Evolutionary conservation across 1,140 invertebrate genomes (phyloP).

Genomic region (Leptestheria dahalacensis): DNA sequence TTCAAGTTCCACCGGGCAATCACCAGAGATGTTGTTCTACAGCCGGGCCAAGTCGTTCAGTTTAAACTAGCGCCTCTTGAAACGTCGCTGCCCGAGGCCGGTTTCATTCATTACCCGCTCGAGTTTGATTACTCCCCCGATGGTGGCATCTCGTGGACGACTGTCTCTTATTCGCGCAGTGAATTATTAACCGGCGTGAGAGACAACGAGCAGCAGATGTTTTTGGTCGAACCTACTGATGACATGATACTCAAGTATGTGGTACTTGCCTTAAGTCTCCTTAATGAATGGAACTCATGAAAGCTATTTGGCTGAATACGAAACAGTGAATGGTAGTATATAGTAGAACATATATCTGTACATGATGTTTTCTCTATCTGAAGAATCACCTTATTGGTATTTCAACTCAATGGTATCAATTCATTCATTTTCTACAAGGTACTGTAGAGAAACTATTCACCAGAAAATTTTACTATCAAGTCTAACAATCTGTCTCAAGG

Average conservation of each 20-base stretch:
- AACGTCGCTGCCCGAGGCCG: neutral
- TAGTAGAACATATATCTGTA: too few species aligned
- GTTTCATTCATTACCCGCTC: conserved; percentile 11
- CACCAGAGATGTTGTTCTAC: neutral
- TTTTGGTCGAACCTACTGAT: neutral
- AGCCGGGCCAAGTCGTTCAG: neutral
- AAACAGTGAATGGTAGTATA: too few species aligned
- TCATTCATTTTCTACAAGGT: too few species aligned
- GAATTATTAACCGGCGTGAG: neutral
- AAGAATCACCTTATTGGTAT: too few species aligned
- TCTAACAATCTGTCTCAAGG: neutral
- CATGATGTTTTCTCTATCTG: too few species aligned
- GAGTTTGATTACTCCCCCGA: conserved; percentile 28
- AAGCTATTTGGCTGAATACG: too few species aligned
- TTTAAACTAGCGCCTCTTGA: neutral
- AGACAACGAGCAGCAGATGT: neutral
- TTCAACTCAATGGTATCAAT: too few species aligned
- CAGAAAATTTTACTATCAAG: too few species aligned
- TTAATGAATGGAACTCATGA: too few species aligned
- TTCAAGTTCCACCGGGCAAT: neutral
- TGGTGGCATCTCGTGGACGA: conserved; percentile 30
- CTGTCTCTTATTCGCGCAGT: conserved; percentile 16
- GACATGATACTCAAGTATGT: too few species aligned
- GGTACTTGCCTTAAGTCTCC: too few species aligned
- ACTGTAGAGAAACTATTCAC: too few species aligned